Conservation (phyloP, 1,140 invertebrate genomes). For the Zaprionus ornatus region DNA sequence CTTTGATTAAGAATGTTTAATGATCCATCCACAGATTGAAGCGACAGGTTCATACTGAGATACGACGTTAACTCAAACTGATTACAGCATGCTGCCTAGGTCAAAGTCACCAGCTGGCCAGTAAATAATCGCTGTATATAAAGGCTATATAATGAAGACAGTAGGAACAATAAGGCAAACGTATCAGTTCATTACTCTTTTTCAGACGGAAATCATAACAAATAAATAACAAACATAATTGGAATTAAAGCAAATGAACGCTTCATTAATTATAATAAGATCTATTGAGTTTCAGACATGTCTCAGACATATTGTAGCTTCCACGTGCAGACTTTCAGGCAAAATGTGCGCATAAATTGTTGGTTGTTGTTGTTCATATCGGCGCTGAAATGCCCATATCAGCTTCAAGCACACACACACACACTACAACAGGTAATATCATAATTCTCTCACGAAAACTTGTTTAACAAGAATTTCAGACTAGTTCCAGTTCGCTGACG, state of each 20-base stretch:
- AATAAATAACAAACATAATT: slow-evolving; percentile 26
- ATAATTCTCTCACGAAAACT: slow-evolving; percentile 38
- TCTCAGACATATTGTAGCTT: slow-evolving; percentile 22
- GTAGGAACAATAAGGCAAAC: neutral
- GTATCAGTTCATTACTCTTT: neutral
- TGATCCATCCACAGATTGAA: slow-evolving; percentile 21
- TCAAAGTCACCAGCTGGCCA: slow-evolving; percentile 23
- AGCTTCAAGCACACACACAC: slow-evolving; percentile 9
- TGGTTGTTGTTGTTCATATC: slow-evolving; percentile 10
- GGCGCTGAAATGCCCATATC: slow-evolving; percentile 13
- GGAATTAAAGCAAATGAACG: slow-evolving; percentile 10
- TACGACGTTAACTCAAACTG: slow-evolving; percentile 21
- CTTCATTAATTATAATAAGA: slow-evolving; percentile 18
- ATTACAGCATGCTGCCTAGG: slow-evolving; percentile 33
- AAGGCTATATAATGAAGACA: neutral
- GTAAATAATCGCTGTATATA: neutral
- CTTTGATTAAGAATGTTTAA: slow-evolving; percentile 43
- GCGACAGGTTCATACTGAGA: slow-evolving; percentile 7
- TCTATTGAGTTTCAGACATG: slow-evolving; percentile 37
- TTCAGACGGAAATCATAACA: slow-evolving; percentile 10
- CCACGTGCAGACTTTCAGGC: slow-evolving; percentile 28
- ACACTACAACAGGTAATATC: slow-evolving; percentile 7
- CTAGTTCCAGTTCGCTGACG: slow-evolving; percentile 26
- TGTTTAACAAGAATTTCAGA: slow-evolving; percentile 37
- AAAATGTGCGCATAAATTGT: slow-evolving; percentile 48